phyloP scores from a whole-genome alignment of 2,888 invertebrate genomes.

The Palloptera scutellata region DNA sequence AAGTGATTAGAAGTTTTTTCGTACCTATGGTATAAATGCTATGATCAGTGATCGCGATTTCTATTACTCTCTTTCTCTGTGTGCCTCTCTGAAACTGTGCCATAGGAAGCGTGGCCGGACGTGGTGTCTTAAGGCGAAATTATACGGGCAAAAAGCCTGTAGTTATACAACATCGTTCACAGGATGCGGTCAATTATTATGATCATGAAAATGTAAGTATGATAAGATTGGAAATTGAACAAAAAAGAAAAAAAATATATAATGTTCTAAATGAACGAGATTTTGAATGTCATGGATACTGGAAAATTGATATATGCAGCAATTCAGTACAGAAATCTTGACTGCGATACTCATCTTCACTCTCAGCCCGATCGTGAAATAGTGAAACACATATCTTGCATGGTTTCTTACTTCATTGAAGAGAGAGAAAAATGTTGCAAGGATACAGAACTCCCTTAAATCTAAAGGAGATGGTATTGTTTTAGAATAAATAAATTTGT shows the following conservation, averaged over 20 bases:
- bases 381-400: no score
- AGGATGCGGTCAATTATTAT: constrained; percentile 89
- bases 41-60: background rate
- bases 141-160: constrained; percentile 63
- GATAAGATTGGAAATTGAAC: background rate
- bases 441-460: no score
- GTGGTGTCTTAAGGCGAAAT: constrained; percentile 60
- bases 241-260: no score
- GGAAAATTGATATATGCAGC: background rate
- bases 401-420: no score
- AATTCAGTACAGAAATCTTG: no score
- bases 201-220: constrained; percentile 81
- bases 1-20: constrained; percentile 27
- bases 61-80: background rate
- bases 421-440: no score
- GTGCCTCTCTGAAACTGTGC: background rate
- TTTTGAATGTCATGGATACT: no score
- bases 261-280: no score
- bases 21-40: background rate
- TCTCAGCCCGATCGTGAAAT: no score
- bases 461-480: no score
- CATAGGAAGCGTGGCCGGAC: constrained; percentile 59
- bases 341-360: no score
- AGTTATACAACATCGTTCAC: constrained; percentile 77
- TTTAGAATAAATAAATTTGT: no score